phyloP scores from a whole-genome alignment of 1,140 invertebrate species.

The Meloidogyne exigua region DNA sequence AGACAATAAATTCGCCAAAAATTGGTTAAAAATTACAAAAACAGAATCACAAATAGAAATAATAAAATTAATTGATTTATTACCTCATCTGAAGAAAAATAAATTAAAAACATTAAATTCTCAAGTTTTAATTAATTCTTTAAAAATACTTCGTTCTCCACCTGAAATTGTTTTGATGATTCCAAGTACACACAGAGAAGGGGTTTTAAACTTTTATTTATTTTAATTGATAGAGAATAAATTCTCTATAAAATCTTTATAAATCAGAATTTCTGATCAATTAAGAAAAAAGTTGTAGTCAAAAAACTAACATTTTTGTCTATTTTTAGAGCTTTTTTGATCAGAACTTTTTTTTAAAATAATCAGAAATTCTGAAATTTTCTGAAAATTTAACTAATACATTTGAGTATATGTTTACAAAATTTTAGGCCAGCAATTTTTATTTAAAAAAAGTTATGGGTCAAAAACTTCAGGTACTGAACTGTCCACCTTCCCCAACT shows the following conservation, averaged over 20 bases:
- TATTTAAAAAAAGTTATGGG: background rate
- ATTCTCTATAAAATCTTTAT: background rate
- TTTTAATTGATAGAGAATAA: too few relatives aligned
- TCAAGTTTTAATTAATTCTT: constrained; percentile 10
- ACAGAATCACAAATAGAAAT: background rate
- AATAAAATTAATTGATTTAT: constrained; percentile 13
- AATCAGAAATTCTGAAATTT: background rate
- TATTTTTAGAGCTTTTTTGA: background rate
- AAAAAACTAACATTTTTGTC: background rate
- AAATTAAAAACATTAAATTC: constrained; percentile 19
- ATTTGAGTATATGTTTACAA: too few relatives aligned
- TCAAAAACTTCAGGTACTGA: background rate
- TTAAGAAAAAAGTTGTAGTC: background rate
- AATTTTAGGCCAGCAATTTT: background rate
- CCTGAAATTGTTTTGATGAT: constrained; percentile 26
- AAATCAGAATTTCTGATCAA: background rate
- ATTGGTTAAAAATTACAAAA: background rate
- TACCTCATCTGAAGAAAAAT: constrained; percentile 19
- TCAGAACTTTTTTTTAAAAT: background rate
- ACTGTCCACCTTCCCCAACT: background rate
- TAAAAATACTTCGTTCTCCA: constrained; percentile 24
- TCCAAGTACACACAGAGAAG: constrained; percentile 21
- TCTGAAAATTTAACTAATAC: too few relatives aligned
- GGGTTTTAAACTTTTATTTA: background rate
- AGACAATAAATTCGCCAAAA: background rate